Evolutionary conservation across 2,113 vertebrate species (phyloP).

Genomic region (Ophiodon elongatus): DNA sequence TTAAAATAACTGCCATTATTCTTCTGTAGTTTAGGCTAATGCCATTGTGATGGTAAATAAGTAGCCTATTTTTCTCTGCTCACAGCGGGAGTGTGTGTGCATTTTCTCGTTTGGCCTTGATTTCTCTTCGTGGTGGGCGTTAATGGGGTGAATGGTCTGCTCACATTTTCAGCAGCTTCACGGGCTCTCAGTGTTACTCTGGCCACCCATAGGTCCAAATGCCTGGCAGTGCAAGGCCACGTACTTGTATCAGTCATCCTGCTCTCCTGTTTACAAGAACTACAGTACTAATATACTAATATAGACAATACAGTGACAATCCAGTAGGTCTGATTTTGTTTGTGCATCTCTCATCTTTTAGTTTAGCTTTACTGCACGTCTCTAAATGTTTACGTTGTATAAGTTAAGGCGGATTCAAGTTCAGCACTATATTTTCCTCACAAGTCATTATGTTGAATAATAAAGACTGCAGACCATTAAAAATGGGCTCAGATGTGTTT

Average conservation of each 20-base stretch:
- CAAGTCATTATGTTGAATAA: not conserved
- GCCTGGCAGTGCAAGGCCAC: not conserved
- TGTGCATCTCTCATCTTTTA: not conserved
- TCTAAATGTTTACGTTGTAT: not conserved
- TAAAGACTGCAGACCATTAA: not conserved
- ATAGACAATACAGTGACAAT: not conserved
- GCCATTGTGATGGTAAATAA: slow-evolving; percentile 32
- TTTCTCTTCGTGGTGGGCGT: slow-evolving; percentile 23
- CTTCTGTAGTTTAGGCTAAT: slow-evolving; percentile 51
- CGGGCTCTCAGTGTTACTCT: not conserved
- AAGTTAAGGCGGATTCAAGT: not conserved
- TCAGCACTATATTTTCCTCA: slow-evolving; percentile 9
- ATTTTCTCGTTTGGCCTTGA: slow-evolving; percentile 33
- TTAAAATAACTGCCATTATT: slow-evolving; percentile 65
- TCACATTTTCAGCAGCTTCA: slow-evolving; percentile 6
- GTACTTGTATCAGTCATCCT: not conserved
- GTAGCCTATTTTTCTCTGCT: slow-evolving; percentile 32
- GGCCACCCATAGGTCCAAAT: not conserved
- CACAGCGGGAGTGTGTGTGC: not conserved
- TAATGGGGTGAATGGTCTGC: slow-evolving; percentile 24
- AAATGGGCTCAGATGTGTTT: not conserved
- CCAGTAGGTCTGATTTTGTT: not conserved
- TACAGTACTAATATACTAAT: not conserved
- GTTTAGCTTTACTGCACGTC: not conserved
- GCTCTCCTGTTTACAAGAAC: not conserved